Base-by-base conservation (phyloP, 2,113 vertebrate species). In the Suricata suricatta region DNA sequence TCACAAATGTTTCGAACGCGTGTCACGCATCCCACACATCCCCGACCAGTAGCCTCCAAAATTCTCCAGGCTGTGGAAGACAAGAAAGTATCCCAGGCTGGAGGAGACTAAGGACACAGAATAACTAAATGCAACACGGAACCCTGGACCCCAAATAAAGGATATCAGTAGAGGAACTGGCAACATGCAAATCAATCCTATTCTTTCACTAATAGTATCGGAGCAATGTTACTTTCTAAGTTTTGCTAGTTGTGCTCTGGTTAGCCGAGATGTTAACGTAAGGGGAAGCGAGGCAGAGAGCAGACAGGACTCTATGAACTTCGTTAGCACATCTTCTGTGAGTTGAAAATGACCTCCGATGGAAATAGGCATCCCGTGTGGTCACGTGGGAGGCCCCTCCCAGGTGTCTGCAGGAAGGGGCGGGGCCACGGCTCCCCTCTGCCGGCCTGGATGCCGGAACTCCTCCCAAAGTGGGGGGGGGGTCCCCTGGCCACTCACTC, bases 291-390 rank as follows among this genome's bases (percentile, higher is more conserved):
- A 35, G 38, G 27, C 44, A 29, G 69, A 77, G 41, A 72, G 60
- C 29, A 35, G 25, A n/a, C 0, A 15, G 11, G 54, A 63, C 57
- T 47, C 76, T 66, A 74, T 88, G 57, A 31, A 80, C 64, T 57
- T 63, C 38, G 88, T 76, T 7, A 11, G 44, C 15, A 84, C 14
- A 13, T 47, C n/a, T 86, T 54, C 11, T 5, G 35, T 6, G 68
- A 50, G 47, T 69, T 69, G 95, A 80, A 91, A 79, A 79, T 84
- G 63, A 88, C 88, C 94, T 96, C n/a, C 19, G 63, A 38, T 38
- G 27, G 66, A 90, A 90, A 50, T 3, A 83, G 52, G 16, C 10
- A 5, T 81, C 1, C 35, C 14, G 16, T n/a, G 21, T 44, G 81
- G 84, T 14, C 57, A 35, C 50, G 50, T 47, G 31, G 68, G 66